Conservation (phyloP, 2,797 vertebrate species). For the Adelosebastes latens region DNA sequence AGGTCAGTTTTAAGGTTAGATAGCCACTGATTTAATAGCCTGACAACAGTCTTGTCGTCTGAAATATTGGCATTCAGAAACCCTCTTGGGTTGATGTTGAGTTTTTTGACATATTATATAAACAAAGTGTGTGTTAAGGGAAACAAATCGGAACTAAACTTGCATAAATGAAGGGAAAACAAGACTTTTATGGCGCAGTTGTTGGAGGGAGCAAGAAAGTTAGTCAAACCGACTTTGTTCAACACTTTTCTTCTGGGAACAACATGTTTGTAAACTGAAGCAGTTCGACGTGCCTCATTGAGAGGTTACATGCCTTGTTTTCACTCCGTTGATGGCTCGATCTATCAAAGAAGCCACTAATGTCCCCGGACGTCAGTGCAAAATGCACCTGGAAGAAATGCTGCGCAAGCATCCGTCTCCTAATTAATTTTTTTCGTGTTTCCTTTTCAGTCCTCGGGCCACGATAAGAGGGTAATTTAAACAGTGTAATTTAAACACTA, state of each 20-base stretch:
- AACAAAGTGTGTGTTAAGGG: background rate
- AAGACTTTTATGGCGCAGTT: background rate
- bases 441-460: conserved; percentile 73
- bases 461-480: conserved; percentile 84
- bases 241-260: background rate
- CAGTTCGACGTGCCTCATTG: background rate
- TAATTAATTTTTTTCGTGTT: conserved; percentile 83
- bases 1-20: too few species aligned
- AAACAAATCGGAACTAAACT: background rate
- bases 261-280: conserved; percentile 50
- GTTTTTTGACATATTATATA: background rate
- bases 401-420: conserved; percentile 78
- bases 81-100: background rate
- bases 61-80: background rate
- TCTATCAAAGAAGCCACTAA: conserved; percentile 51
- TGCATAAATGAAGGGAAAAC: background rate
- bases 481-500: conserved; percentile 79
- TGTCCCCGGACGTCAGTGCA: conserved; percentile 70
- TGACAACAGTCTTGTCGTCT: too few species aligned
- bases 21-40: too few species aligned
- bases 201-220: background rate
- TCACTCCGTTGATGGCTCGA: conserved; percentile 50
- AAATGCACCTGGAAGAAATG: conserved; percentile 76
- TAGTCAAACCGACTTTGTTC: background rate
- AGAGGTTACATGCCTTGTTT: conserved; percentile 54